These are phyloP conservation scores for Myathropa florea DNA, from an alignment of 2,888 invertebrate species.

Conservation along the genomic window DNA sequence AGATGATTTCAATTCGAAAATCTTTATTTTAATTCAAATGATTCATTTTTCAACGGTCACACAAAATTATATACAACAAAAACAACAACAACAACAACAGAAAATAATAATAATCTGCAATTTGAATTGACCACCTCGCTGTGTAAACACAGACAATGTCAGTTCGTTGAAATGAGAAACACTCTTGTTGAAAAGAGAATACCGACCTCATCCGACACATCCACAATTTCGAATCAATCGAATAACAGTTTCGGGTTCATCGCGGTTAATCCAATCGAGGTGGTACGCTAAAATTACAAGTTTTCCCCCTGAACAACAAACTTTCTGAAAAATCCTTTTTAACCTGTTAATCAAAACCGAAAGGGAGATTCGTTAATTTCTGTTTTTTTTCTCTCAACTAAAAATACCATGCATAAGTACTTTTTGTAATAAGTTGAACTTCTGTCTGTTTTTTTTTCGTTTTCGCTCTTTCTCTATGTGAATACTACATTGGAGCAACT, in stretches of 20 bases:
- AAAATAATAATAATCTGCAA: not conserved
- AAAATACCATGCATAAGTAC: not conserved
- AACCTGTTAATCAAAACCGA: not conserved
- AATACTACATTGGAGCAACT: constrained; percentile 22
- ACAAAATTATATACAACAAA: constrained; percentile 1
- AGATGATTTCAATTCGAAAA: not conserved
- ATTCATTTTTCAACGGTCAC: constrained; percentile 19
- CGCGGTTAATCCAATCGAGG: constrained; percentile 59
- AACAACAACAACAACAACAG: not conserved
- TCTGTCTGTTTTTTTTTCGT: constrained; percentile 5
- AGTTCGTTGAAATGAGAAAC: constrained; percentile 28
- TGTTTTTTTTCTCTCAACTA: not conserved
- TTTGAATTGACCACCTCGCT: constrained; percentile 6
- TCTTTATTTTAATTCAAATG: constrained; percentile 6
- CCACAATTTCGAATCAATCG: constrained; percentile 68
- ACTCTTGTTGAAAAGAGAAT: constrained; percentile 28
- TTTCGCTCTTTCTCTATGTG: constrained; percentile 24
- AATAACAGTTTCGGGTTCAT: constrained; percentile 67
- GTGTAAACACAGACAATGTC: constrained; percentile 58
- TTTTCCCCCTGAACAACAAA: constrained; percentile 5
- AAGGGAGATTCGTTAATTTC: not conserved
- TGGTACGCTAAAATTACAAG: constrained; percentile 36
- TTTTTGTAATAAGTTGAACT: constrained; percentile 2
- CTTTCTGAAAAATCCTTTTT: not conserved
- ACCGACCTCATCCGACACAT: constrained; percentile 52